These are phyloP conservation scores for Crax fasciolata DNA, from an alignment of 2,797 vertebrate species.

Conservation along the genomic window DNA sequence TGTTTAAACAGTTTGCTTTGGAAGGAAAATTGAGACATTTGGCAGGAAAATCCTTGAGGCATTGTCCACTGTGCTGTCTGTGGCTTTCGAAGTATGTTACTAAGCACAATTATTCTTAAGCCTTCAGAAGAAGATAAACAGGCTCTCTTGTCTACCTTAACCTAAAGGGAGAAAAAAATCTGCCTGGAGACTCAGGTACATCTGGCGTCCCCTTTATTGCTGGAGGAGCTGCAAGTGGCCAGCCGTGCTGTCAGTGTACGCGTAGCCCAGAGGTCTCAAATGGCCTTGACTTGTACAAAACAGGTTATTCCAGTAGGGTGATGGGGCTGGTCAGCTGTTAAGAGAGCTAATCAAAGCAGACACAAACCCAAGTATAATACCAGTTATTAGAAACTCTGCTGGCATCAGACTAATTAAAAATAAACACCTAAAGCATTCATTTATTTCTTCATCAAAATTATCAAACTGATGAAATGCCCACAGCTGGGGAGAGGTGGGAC, in stretches of 20 bases:
- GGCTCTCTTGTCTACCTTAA: neutral
- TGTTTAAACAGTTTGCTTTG: slow-evolving; percentile 31
- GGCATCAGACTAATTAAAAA: slow-evolving; percentile 56
- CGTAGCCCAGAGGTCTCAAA: slow-evolving; percentile 36
- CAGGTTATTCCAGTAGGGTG: slow-evolving; percentile 53
- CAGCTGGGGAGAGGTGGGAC: slow-evolving; percentile 66
- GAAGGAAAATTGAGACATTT: neutral
- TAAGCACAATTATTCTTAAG: fast-evolving
- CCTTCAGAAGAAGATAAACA: slow-evolving; percentile 24
- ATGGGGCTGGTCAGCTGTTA: slow-evolving; percentile 33
- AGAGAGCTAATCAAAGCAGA: slow-evolving; percentile 59
- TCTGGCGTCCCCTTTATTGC: slow-evolving; percentile 4
- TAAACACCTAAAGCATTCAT: slow-evolving; percentile 70
- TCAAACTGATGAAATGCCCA: slow-evolving; percentile 41
- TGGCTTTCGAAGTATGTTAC: slow-evolving; percentile 35
- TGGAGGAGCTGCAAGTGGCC: slow-evolving; percentile 45
- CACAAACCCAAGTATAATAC: slow-evolving; percentile 38
- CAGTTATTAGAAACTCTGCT: slow-evolving; percentile 56
- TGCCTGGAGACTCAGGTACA: slow-evolving; percentile 30
- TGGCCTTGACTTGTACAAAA: slow-evolving; percentile 64
- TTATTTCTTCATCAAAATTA: slow-evolving; percentile 67
- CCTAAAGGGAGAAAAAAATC: slow-evolving; percentile 5
- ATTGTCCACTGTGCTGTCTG: neutral
- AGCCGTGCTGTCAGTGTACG: neutral
- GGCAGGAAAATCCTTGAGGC: neutral